Evolutionary conservation across 2,888 invertebrate genomes (phyloP).

Genomic region (Pyralis farinalis): DNA sequence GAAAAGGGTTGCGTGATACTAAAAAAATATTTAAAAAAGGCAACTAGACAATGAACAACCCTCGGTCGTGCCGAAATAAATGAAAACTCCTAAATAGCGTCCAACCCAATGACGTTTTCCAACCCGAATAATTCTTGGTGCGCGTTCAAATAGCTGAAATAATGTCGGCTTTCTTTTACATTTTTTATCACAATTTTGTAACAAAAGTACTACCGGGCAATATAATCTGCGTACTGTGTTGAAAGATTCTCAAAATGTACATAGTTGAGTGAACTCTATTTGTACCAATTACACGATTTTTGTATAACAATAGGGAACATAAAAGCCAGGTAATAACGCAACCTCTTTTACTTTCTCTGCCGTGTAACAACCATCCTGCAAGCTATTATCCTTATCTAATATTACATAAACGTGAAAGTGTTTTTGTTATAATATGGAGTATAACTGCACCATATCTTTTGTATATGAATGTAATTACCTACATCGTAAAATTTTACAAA

Average conservation of each 20-base stretch:
- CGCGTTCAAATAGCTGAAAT: conserved; percentile 42
- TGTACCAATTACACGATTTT: too few relatives aligned
- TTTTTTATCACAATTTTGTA: conserved; percentile 35
- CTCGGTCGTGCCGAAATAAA: conserved; percentile 49
- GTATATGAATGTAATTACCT: too few relatives aligned
- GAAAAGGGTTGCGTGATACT: conserved; percentile 52
- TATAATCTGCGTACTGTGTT: conserved; percentile 21
- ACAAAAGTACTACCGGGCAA: conserved; percentile 28
- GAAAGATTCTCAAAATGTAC: conserved; percentile 14
- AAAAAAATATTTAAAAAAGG: conserved; percentile 50
- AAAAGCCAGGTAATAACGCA: too few relatives aligned
- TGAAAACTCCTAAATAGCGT: conserved; percentile 47
- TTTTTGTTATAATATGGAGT: too few relatives aligned
- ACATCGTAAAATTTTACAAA: too few relatives aligned
- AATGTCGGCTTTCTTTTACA: conserved; percentile 46
- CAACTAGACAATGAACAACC: conserved; percentile 55
- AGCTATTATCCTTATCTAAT: too few relatives aligned
- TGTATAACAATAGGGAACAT: too few relatives aligned
- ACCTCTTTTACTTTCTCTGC: background rate
- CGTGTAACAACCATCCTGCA: too few relatives aligned
- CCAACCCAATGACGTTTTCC: too few relatives aligned
- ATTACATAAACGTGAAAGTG: too few relatives aligned
- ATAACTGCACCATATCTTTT: too few relatives aligned
- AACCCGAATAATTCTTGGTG: conserved; percentile 40
- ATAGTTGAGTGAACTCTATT: background rate